These are phyloP conservation scores for Girardinus metallicus DNA, from an alignment of 2,797 vertebrate species.

Conservation along the genomic window DNA sequence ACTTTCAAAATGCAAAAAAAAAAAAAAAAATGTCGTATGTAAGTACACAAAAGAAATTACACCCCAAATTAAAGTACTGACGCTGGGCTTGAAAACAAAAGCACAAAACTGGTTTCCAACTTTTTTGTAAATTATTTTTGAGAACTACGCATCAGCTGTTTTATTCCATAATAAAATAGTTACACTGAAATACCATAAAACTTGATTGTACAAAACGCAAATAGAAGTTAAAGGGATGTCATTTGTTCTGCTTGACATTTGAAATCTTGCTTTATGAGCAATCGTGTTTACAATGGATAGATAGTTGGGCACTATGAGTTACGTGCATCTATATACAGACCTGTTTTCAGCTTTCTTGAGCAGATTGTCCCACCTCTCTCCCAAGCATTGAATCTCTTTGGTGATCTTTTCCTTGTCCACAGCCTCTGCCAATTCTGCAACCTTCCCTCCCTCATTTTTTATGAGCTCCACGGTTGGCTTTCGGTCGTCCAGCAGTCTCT, in stretches of 20 bases:
- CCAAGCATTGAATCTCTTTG: slow-evolving; percentile 90
- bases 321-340: slow-evolving; percentile 70
- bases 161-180: neutral
- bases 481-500: slow-evolving; percentile 93
- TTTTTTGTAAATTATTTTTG: neutral
- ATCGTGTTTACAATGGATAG: neutral
- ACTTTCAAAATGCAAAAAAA: neutral
- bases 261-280: neutral
- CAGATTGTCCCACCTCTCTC: slow-evolving; percentile 91
- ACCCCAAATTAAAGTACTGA: neutral
- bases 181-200: neutral
- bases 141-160: neutral
- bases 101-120: neutral
- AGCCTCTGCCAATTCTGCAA: slow-evolving; percentile 90
- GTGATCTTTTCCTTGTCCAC: slow-evolving; percentile 92
- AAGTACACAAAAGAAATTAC: neutral
- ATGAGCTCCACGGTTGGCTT: slow-evolving; percentile 93
- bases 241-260: neutral
- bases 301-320: neutral
- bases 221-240: neutral
- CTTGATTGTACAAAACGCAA: neutral
- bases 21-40: neutral
- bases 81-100: neutral
- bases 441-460: slow-evolving; percentile 93
- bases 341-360: slow-evolving; percentile 94